These are phyloP conservation scores for Menura novaehollandiae DNA, from an alignment of 2,113 vertebrate species.

Conservation along the genomic window DNA sequence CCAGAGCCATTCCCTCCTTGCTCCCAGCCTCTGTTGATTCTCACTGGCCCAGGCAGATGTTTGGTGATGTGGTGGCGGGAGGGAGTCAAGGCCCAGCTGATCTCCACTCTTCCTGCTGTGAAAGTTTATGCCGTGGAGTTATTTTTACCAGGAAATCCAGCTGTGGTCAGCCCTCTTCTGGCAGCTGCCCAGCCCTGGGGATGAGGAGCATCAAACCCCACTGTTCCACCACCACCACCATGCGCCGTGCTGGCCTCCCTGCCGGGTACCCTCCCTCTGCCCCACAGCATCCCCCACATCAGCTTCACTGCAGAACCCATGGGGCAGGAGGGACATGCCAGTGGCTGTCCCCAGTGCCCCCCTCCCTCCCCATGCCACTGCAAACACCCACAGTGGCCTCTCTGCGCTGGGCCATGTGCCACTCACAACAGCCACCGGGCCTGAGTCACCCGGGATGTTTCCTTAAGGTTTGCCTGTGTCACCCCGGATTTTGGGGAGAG, in stretches of 20 bases:
- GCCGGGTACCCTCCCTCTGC: neutral
- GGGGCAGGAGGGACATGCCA: neutral
- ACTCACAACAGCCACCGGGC: neutral
- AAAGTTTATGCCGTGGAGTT: neutral
- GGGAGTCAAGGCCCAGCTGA: neutral
- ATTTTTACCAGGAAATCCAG: neutral
- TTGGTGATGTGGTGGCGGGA: neutral
- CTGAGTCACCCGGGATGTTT: neutral
- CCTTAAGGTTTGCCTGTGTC: neutral
- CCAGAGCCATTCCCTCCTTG: neutral
- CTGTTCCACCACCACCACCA: neutral
- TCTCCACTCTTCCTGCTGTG: neutral
- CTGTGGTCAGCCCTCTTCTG: neutral
- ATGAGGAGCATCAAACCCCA: neutral
- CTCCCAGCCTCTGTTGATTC: neutral
- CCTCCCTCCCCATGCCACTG: neutral
- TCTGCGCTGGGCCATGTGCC: neutral
- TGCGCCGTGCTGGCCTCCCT: accelerated
- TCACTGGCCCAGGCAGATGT: accelerated
- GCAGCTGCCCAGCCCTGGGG: neutral
- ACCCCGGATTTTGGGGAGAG: neutral
- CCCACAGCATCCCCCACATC: neutral
- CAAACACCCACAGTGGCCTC: neutral
- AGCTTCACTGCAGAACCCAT: neutral
- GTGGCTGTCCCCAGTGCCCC: neutral